Evolutionary conservation across 1,140 invertebrate species (phyloP).

Genomic region (Brachionus rubens): DNA sequence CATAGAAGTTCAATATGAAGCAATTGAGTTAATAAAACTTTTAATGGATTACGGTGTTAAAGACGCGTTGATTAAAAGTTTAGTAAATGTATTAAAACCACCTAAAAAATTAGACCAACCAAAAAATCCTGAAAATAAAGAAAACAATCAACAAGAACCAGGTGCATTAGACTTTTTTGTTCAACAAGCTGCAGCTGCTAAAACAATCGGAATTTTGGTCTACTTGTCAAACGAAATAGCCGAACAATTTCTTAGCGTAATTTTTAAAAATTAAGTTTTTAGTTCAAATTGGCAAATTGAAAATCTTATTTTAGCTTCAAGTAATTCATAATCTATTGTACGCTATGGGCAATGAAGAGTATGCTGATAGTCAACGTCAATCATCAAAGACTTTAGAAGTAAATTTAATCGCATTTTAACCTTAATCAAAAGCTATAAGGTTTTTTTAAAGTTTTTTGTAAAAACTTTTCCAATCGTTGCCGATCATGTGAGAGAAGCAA

Average conservation of each 20-base stretch:
- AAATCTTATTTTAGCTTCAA: slow-evolving; percentile 50
- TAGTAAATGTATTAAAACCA: slow-evolving; percentile 57
- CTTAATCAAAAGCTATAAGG: not conserved
- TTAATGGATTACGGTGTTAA: slow-evolving; percentile 58
- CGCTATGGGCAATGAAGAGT: slow-evolving; percentile 59
- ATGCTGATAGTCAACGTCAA: slow-evolving; percentile 60
- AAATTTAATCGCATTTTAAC: slow-evolving; percentile 6
- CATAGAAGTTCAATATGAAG: slow-evolving; percentile 61
- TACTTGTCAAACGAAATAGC: slow-evolving; percentile 32
- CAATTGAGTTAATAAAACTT: slow-evolving; percentile 58
- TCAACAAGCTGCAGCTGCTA: slow-evolving; percentile 60
- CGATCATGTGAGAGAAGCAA: slow-evolving; percentile 58
- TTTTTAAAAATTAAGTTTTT: not conserved
- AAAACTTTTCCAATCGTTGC: slow-evolving; percentile 58
- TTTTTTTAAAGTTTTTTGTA: slow-evolving; percentile 56
- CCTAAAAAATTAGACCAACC: slow-evolving; percentile 52
- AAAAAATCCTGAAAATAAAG: slow-evolving; percentile 49
- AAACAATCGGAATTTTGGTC: slow-evolving; percentile 55
- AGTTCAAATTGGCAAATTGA: not conserved
- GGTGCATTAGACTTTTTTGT: slow-evolving; percentile 49
- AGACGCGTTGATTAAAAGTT: slow-evolving; percentile 52
- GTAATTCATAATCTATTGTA: slow-evolving; percentile 57
- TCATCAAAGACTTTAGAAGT: slow-evolving; percentile 59
- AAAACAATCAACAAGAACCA: not conserved
- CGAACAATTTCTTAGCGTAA: slow-evolving; percentile 42